Conservation (phyloP, 1,140 invertebrate species). For the Carcinoscorpius rotundicauda region DNA sequence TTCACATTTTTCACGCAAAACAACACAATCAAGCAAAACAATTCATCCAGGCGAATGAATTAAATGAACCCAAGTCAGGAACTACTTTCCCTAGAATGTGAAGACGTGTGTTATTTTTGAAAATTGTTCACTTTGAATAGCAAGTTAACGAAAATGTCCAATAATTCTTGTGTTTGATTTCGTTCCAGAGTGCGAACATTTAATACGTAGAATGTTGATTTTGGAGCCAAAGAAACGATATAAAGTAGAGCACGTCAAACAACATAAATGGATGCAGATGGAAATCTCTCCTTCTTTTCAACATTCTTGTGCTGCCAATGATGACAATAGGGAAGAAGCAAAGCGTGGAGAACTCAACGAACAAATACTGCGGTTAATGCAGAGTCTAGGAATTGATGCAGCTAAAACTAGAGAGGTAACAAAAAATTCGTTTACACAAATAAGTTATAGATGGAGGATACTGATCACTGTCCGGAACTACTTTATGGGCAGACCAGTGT, state of each 20-base stretch:
- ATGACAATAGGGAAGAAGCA: slow-evolving; percentile 40
- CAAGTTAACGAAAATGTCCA: too few species aligned
- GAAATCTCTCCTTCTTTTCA: background rate
- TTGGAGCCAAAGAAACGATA: slow-evolving; percentile 75
- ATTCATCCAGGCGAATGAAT: too few species aligned
- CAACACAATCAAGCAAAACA: too few species aligned
- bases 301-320: slow-evolving; percentile 26
- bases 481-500: too few species aligned
- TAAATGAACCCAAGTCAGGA: too few species aligned
- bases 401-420: slow-evolving; percentile 64
- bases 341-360: slow-evolving; percentile 51
- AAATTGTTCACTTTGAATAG: too few species aligned
- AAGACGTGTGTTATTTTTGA: too few species aligned
- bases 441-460: too few species aligned
- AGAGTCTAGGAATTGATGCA: slow-evolving; percentile 81
- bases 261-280: slow-evolving; percentile 64
- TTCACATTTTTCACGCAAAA: too few species aligned
- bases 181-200: slow-evolving; percentile 67
- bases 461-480: too few species aligned
- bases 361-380: slow-evolving; percentile 85
- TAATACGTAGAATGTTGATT: slow-evolving; percentile 83
- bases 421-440: too few species aligned
- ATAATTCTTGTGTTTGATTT: background rate
- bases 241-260: slow-evolving; percentile 70
- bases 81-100: too few species aligned